Evolutionary conservation across 2,888 invertebrate genomes (phyloP).

Genomic region (Cheiracanthium punctorium): DNA sequence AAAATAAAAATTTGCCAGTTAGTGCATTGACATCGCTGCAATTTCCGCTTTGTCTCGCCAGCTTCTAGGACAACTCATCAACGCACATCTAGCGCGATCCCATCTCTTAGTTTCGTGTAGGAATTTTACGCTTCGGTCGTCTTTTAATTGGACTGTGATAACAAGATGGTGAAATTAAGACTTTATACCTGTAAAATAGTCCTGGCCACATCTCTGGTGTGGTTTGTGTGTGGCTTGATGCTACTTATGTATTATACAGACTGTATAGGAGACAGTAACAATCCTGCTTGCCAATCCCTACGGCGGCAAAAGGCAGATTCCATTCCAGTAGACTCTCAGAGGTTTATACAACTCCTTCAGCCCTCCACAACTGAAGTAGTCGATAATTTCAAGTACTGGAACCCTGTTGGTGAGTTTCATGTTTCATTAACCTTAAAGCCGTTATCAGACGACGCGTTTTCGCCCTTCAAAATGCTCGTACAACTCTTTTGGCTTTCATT

Average conservation of each 20-base stretch:
- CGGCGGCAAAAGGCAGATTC: conserved; percentile 21
- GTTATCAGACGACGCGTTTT: no score
- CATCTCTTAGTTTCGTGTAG: not conserved
- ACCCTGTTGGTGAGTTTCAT: conserved; percentile 51
- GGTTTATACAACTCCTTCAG: conserved; percentile 29
- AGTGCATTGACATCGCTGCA: not conserved
- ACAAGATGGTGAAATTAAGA: conserved; percentile 50
- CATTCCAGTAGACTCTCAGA: conserved; percentile 29
- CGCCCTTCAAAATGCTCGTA: no score
- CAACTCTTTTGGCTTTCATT: no score
- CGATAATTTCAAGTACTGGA: conserved; percentile 52
- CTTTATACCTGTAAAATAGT: conserved; percentile 70
- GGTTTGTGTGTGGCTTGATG: conserved; percentile 93
- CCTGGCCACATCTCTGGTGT: conserved; percentile 87
- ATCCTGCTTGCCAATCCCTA: conserved; percentile 44
- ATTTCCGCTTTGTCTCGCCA: not conserved
- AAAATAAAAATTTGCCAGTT: not conserved
- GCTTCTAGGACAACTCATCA: not conserved
- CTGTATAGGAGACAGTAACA: conserved; percentile 75
- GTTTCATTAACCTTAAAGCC: no score
- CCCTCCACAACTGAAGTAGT: conserved; percentile 35
- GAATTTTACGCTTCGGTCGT: not conserved
- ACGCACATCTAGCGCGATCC: not conserved
- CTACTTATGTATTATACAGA: conserved; percentile 93
- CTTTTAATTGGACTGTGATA: not conserved